Conservation (phyloP, 23 tunicate genomes). For the Ciona savignyi region DNA sequence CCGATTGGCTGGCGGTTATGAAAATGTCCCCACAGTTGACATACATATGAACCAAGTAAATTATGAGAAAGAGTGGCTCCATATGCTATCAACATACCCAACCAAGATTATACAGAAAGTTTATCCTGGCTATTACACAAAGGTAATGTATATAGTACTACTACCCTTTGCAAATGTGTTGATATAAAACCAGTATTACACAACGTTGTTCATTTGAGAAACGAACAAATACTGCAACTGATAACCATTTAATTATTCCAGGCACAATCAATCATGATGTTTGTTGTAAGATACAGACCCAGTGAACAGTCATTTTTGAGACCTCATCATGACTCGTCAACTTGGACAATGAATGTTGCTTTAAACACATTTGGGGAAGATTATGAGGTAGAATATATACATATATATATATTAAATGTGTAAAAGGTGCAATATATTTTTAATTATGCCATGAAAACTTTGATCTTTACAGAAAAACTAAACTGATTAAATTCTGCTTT, state of each 20-base stretch:
- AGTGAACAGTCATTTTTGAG: slow-evolving; percentile 83
- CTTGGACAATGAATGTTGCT: slow-evolving; percentile 98
- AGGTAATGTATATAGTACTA: no score
- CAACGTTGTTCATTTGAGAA: no score
- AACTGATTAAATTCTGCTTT: no score
- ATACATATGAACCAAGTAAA: slow-evolving; percentile 95
- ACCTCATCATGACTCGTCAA: slow-evolving; percentile 96
- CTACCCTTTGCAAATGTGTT: not conserved
- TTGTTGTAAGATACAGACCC: slow-evolving; percentile 93
- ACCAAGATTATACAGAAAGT: slow-evolving; percentile 67
- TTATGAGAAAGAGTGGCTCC: slow-evolving; percentile 89
- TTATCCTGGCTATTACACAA: slow-evolving; percentile 81
- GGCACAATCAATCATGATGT: slow-evolving; percentile 89
- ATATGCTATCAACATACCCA: slow-evolving; percentile 58
- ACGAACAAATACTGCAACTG: no score
- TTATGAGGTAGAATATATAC: slow-evolving; percentile 86
- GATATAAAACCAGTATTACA: not conserved
- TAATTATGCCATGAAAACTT: not conserved
- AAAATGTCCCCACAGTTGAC: slow-evolving; percentile 96
- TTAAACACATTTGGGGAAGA: slow-evolving; percentile 63
- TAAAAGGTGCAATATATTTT: not conserved
- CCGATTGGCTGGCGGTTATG: slow-evolving; percentile 92
- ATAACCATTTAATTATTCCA: no score
- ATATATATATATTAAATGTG: no score
- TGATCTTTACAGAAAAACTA: no score